Base-by-base conservation (phyloP, 2,888 invertebrate genomes). In the Amiota minor region DNA sequence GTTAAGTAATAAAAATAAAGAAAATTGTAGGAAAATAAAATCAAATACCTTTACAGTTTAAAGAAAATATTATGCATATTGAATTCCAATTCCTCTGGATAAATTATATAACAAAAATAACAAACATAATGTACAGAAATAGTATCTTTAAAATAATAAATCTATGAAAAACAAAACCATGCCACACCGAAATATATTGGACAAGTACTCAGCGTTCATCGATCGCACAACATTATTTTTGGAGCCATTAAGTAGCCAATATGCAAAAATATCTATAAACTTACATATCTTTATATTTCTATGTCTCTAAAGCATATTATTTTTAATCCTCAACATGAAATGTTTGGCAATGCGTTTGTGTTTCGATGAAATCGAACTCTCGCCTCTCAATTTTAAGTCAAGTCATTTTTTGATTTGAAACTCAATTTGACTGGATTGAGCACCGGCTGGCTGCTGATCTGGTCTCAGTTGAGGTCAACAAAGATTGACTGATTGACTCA, bases 221-320 rank as follows among this genome's bases (percentile, higher is more conserved):
- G 4, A 35, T 74, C 77, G 76, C 78, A 35, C 35, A 12, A 11
- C 75, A 79, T 79, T 86, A 83, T 84, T 86, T 85, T 83, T 81
- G 87, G 84, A 84, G 87, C 84, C 88, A 83, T 77, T 87, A 87
- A 88, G 88, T 86, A 87, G 88, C 86, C 88, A 83, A 81, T 80
- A 75, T 71, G 80, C 83, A 80, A 79, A 81, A 83, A 86, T 55
- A 45, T 59, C 46, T 23, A 35, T 35, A 35, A 35, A 35, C 35
- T 35, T 35, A 35, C 35, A 35, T 35, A 35, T 68, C 16, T 9
- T 18, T 59, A 20, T 56, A n/a, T 55, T 6, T 55, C 8, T 3
- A 47, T 47, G 14, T 16, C 59, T 59, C 10, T 18, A 18, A 18
- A 8, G 59, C 59, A 16, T 50, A 47, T 20, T 11, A 47, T 65